Base-by-base conservation (phyloP, 2,113 vertebrate species). In the Prionailurus viverrinus region DNA sequence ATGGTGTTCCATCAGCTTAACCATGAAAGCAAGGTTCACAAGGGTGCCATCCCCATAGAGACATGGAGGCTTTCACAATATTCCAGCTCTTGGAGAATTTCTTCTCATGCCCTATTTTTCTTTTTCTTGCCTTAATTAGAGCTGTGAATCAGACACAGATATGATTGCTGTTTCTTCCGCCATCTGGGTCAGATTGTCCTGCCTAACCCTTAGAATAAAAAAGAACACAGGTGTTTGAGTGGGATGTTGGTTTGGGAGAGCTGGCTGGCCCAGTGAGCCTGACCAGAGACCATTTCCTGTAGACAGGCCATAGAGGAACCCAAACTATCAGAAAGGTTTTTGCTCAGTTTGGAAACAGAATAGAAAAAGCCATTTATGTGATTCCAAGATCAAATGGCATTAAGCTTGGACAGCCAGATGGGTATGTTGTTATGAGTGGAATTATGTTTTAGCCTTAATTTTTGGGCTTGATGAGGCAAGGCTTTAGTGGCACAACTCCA, bases 121-220 rank as follows among this genome's bases (percentile, higher is more conserved):
- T 97, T 80, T 86, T 71, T 36, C 45, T 90, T 12, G 7, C 53
- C 29, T 94, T 92, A 78, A 91, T 84, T 91, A 83, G n/a, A 96
- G 8, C n/a, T 94, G 11, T 84, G 51, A 82, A 55, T 91, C 89
- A 90, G 41, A 73, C 4, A 79, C 25, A 76, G 58, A 45, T 25
- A 11, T 78, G 68, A 58, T 36, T 76, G 51, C 19, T 79, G 3
- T 65, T 90, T 94, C 80, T 48, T 83, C 0, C 1, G 27, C 53
- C 25, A 36, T 88, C 63, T 96, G 71, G 55, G 82, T 88, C 85
- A 93, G 80, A 48, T 45, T 87, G 53, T 93, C 68, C 48, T 91
- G 61, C 23, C 19, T 51, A 76, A 78, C 39, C 51, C 11, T 25
- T 33, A 16, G 48, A 87, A 92, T 66, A 29, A 65, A 81, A 66